phyloP scores from a whole-genome alignment of 2,797 vertebrate genomes.

The Sebastes oblongus region DNA sequence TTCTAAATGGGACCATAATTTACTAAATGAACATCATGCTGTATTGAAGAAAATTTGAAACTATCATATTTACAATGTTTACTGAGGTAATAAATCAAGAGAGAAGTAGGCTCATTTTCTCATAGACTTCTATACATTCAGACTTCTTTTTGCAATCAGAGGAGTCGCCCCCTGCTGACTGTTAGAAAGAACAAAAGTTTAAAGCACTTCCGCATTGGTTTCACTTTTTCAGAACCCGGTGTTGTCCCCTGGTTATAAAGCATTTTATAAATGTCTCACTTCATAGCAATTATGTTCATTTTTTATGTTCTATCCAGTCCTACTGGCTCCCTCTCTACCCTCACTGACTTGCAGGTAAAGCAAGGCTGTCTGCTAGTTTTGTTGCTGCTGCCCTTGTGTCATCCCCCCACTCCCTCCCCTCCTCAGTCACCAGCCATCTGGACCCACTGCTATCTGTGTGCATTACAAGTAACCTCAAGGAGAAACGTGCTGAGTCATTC shows the following conservation, averaged over 20 bases:
- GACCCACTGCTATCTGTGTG: not conserved
- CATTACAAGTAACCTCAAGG: slow-evolving; percentile 23
- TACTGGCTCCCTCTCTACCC: not conserved
- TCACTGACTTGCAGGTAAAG: not conserved
- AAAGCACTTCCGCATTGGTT: no score
- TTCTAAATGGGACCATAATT: no score
- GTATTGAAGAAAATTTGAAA: no score
- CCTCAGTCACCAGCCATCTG: slow-evolving; percentile 50
- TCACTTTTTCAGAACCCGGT: no score
- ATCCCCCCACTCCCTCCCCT: not conserved
- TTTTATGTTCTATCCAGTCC: not conserved
- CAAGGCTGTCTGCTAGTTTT: not conserved
- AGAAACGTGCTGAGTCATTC: slow-evolving; percentile 26
- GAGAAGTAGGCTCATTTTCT: no score
- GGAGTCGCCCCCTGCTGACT: no score
- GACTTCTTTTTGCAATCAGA: no score
- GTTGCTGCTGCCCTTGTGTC: slow-evolving; percentile 19
- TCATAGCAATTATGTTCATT: not conserved
- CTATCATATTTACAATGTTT: no score
- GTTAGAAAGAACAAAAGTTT: no score
- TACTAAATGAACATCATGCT: no score
- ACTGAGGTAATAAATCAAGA: no score
- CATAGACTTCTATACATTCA: no score
- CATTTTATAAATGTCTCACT: not conserved
- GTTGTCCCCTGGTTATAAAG: not conserved